Evolutionary conservation across 2,888 invertebrate species (phyloP).

Genomic region (Melolontha melolontha): DNA sequence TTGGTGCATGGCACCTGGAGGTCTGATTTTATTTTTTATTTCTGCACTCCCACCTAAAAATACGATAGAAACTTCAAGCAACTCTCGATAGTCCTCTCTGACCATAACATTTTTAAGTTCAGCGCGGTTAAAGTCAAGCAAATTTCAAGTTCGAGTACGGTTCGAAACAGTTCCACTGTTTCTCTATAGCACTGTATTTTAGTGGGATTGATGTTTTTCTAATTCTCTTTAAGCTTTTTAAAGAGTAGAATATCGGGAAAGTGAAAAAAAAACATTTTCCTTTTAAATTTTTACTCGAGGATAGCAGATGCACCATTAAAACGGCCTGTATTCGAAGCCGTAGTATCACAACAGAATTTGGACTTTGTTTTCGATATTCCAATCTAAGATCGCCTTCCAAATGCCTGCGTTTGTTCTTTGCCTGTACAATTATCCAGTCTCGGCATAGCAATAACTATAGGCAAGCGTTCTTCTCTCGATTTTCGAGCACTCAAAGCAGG

Average conservation of each 20-base stretch:
- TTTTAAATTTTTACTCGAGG: constrained; percentile 49
- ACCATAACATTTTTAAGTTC: constrained; percentile 45
- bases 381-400: constrained; percentile 27
- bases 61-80: too few relatives aligned
- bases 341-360: constrained; percentile 44
- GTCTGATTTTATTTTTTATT: too few relatives aligned
- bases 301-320: too few relatives aligned
- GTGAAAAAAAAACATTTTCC: constrained; percentile 36
- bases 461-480: too few relatives aligned
- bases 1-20: too few relatives aligned
- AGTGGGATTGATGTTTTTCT: constrained; percentile 7
- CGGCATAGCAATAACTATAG: constrained; percentile 51
- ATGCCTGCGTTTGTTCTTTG: constrained; percentile 49
- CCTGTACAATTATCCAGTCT: constrained; percentile 51
- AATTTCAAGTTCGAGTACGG: constrained; percentile 32
- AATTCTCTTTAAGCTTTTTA: constrained; percentile 20
- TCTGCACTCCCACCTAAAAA: constrained; percentile 41
- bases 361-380: constrained; percentile 10
- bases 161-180: not conserved
- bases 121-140: constrained; percentile 28
- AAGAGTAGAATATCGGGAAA: constrained; percentile 43
- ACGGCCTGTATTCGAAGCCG: too few relatives aligned
- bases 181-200: constrained; percentile 32
- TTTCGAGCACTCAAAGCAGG: too few relatives aligned
- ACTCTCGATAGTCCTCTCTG: constrained; percentile 43